Percentiles rank a stretch among this genome's conserved stretches.
phyloP scores from a whole-genome alignment of 2,888 invertebrate genomes.

The Coremacera marginata region DNA sequence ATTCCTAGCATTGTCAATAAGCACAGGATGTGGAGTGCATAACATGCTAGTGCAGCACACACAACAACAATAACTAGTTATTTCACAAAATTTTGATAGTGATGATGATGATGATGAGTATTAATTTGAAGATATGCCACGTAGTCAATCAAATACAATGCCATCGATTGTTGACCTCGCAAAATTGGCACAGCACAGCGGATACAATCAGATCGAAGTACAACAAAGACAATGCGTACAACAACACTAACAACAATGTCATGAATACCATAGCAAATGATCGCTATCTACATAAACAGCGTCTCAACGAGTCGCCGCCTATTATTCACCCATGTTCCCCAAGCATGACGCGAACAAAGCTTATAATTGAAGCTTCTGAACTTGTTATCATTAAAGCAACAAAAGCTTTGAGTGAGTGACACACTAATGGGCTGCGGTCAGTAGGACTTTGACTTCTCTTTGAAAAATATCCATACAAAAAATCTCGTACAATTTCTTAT shows the following conservation, averaged over 20 bases:
- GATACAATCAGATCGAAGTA: not conserved
- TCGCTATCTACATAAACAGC: constrained; percentile 16
- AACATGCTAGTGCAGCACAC: not conserved
- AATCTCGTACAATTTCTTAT: not conserved
- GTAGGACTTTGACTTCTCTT: not conserved
- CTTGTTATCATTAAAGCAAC: not conserved
- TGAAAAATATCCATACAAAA: too few relatives aligned
- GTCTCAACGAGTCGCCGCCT: constrained; percentile 53
- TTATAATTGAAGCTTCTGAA: not conserved
- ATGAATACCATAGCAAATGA: not conserved
- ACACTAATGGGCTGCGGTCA: not conserved
- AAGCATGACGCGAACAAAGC: constrained; percentile 48
- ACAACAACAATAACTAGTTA: not conserved
- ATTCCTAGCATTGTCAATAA: too few relatives aligned
- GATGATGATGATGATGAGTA: not conserved
- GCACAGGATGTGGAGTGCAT: too few relatives aligned
- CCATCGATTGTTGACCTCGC: constrained; percentile 56
- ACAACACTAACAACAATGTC: not conserved
- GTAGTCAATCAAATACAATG: constrained; percentile 46
- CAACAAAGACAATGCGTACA: not conserved
- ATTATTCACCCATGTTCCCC: constrained; percentile 54
- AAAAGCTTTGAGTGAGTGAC: not conserved
- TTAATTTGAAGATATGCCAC: constrained; percentile 58
- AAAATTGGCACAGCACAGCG: constrained; percentile 1
- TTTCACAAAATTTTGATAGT: not conserved